These are phyloP conservation scores for Entelurus aequoreus DNA, from an alignment of 2,113 vertebrate genomes.

Conservation along the genomic window DNA sequence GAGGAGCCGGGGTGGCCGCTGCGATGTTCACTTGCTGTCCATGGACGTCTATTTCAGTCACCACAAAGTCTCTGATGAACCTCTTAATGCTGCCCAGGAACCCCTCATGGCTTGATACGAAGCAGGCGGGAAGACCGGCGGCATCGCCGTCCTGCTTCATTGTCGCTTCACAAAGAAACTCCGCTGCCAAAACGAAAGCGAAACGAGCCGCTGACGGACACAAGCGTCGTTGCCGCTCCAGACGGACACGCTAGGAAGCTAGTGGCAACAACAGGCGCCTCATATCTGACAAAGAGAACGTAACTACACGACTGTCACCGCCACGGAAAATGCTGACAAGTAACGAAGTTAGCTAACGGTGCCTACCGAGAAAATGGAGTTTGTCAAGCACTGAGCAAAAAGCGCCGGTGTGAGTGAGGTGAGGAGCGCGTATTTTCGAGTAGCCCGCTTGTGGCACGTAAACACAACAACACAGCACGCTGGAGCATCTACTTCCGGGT, in stretches of 20 bases:
- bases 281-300: background rate
- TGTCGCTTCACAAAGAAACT: background rate
- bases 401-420: background rate
- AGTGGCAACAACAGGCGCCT: background rate
- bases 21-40: slow-evolving; percentile 49
- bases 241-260: background rate
- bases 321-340: too few relatives aligned
- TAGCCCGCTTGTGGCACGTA: slow-evolving; percentile 35
- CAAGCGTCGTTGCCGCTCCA: background rate
- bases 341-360: background rate
- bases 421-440: slow-evolving; percentile 17
- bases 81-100: slow-evolving; percentile 86
- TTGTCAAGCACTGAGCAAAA: background rate
- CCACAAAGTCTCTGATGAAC: slow-evolving; percentile 82
- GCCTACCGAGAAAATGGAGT: background rate
- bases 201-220: background rate
- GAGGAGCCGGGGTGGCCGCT: background rate
- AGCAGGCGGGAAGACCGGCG: slow-evolving; percentile 32
- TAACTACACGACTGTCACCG: background rate
- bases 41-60: slow-evolving; percentile 78
- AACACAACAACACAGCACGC: slow-evolving; percentile 46
- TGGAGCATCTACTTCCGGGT: slow-evolving; percentile 41
- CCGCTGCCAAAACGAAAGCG: background rate
- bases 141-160: slow-evolving; percentile 5
- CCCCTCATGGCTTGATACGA: slow-evolving; percentile 77